phyloP scores from a whole-genome alignment of 2,113 vertebrate species.

The Chiloscyllium plagiosum region DNA sequence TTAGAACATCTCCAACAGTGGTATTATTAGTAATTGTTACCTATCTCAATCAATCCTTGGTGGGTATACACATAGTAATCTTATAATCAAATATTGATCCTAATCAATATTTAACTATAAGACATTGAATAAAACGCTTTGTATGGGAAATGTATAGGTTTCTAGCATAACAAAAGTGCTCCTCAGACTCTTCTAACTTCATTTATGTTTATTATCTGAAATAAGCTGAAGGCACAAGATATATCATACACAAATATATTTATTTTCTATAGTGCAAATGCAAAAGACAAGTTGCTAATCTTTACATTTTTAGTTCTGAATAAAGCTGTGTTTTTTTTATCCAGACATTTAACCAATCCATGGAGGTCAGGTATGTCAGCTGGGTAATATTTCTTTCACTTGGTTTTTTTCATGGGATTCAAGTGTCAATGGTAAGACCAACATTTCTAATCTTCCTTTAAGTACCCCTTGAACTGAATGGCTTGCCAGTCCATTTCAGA shows the following conservation, averaged over 20 bases:
- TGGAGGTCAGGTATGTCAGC: background rate
- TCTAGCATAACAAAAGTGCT: background rate
- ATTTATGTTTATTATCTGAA: background rate
- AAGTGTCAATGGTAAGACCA: no score
- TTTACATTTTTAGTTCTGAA: background rate
- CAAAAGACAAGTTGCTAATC: background rate
- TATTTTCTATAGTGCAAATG: background rate
- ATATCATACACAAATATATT: background rate
- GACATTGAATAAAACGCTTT: background rate
- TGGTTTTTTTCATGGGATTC: no score
- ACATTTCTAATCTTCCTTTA: no score
- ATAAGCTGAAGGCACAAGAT: background rate
- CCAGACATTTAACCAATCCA: background rate
- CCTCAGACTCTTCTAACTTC: background rate
- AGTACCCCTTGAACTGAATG: no score
- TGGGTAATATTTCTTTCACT: background rate
- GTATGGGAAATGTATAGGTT: background rate
- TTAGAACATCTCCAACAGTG: background rate
- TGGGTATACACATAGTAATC: background rate
- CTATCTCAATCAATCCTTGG: background rate
- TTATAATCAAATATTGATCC: no score
- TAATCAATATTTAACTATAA: no score
- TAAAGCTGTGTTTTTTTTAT: background rate
- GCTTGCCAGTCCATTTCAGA: no score
- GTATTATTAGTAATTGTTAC: background rate